Conservation (phyloP, 1,140 invertebrate genomes). For the Arion vulgaris region DNA sequence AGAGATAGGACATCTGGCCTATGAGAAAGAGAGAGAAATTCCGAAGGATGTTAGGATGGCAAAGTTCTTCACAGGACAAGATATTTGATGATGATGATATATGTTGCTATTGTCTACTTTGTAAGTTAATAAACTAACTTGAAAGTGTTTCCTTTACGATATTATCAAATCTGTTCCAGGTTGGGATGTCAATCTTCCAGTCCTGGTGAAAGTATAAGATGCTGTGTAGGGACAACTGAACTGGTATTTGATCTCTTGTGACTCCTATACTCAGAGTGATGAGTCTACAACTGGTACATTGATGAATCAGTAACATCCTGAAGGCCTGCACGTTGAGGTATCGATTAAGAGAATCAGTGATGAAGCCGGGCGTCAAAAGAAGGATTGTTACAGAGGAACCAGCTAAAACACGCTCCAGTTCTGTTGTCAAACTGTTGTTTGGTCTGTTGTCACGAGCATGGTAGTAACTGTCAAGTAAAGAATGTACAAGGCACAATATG, state of each 20-base stretch:
- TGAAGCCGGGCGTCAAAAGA: constrained; percentile 39
- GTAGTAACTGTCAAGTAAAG: constrained; percentile 21
- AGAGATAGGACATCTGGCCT: too few species aligned
- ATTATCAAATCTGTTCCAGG: neutral
- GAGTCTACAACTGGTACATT: neutral
- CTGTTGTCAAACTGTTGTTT: constrained; percentile 3
- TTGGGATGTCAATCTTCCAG: neutral
- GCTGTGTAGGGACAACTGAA: neutral
- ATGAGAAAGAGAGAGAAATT: too few species aligned
- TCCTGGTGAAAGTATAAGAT: neutral
- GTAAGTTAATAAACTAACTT: neutral
- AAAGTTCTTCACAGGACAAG: too few species aligned
- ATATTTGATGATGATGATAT: too few species aligned
- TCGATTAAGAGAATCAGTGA: constrained; percentile 34
- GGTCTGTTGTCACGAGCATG: constrained; percentile 37
- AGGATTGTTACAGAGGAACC: constrained; percentile 39
- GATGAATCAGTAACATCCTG: neutral
- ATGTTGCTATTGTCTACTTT: too few species aligned
- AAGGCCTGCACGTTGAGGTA: constrained; percentile 32
- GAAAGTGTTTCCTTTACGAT: neutral
- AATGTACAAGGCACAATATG: too few species aligned
- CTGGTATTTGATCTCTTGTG: neutral
- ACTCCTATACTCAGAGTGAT: neutral
- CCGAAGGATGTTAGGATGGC: too few species aligned
- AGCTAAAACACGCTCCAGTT: constrained; percentile 33